Evolutionary conservation across 2,888 invertebrate genomes (phyloP), one percentile per base, ranked within the genome.

Genomic region (Orchesellides sinensis): DNA sequence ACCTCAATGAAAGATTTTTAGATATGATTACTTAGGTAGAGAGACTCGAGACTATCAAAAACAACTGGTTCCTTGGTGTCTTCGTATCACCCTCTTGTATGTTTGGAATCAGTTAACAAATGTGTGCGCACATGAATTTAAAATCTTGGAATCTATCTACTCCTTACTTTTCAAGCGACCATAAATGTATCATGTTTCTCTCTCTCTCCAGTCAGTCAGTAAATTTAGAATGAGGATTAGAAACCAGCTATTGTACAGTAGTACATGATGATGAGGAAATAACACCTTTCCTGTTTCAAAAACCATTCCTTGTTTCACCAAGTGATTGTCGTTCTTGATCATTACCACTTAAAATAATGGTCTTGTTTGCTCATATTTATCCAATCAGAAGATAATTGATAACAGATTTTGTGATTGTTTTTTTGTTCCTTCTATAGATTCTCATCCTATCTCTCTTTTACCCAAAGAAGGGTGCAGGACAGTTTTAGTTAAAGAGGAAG

Each of bases 281-380:
- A 49, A 78, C 78, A 78, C 78, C 69, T 77, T 27, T 61, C 49
- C 52, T 49, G 52, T 56, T n/a, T 54, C n/a, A 6, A 61, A 61
- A 61, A 29, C 32, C 61, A 45, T 65, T 45, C 23, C 65, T 45
- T 17, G 65, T 49, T 68, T 49, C 29, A 29, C 19, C 32, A 19
- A 69, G 23, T n/a, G 12, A 21, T 23, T 8, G 12, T 17, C 32
- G 19, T 35, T 54, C 5, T 0, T 49, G 1, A 21, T 65, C 40
- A 40, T 65, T 65, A 35, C 29, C 45, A 65, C 65, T 40, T 65
- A 19, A 65, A 27, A 27, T 65, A 65, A 65, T 65, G 65, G 25
- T 25, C 65, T 65, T 12, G 65, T 40, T 65, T 35, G 65, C 45
- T 65, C 65, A 61, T 61, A 17, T 19, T 61, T 35, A 56, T 56